phyloP scores from a whole-genome alignment of 2,797 vertebrate species.

The Pterois miles region DNA sequence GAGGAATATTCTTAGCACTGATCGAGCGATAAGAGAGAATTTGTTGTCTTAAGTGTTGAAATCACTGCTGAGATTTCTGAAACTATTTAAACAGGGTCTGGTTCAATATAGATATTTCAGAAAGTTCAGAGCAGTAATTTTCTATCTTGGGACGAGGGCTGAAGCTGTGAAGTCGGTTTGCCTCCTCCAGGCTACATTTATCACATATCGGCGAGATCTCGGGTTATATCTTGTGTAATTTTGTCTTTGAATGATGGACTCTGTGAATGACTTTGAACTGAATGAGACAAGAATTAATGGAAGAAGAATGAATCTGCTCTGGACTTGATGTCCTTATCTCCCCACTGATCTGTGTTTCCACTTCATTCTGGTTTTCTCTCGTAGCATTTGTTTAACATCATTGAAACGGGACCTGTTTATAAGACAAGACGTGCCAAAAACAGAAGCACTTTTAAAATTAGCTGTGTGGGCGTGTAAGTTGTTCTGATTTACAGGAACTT shows the following conservation, averaged over 20 bases:
- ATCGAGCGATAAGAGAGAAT: slow-evolving; percentile 3
- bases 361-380: slow-evolving; percentile 24
- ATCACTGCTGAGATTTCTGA: slow-evolving; percentile 24
- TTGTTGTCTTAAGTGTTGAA: slow-evolving; percentile 10
- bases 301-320: slow-evolving; percentile 49
- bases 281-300: slow-evolving; percentile 70
- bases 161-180: slow-evolving; percentile 37
- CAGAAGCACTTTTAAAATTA: slow-evolving; percentile 18
- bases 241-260: slow-evolving; percentile 69
- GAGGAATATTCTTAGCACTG: neutral
- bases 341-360: slow-evolving; percentile 22
- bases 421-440: slow-evolving; percentile 1
- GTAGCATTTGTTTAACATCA: neutral
- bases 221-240: slow-evolving; percentile 54
- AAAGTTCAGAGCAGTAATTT: slow-evolving; percentile 47
- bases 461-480: neutral
- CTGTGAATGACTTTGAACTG: slow-evolving; percentile 68
- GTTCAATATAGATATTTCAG: slow-evolving; percentile 28
- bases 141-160: slow-evolving; percentile 54
- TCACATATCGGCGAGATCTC: slow-evolving; percentile 50
- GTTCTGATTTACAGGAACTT: slow-evolving; percentile 1
- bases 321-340: slow-evolving; percentile 24
- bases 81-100: slow-evolving; percentile 20
- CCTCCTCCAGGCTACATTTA: slow-evolving; percentile 63
- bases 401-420: neutral